phyloP scores from a whole-genome alignment of 2,888 invertebrate genomes.

The Torymus tubicola region DNA sequence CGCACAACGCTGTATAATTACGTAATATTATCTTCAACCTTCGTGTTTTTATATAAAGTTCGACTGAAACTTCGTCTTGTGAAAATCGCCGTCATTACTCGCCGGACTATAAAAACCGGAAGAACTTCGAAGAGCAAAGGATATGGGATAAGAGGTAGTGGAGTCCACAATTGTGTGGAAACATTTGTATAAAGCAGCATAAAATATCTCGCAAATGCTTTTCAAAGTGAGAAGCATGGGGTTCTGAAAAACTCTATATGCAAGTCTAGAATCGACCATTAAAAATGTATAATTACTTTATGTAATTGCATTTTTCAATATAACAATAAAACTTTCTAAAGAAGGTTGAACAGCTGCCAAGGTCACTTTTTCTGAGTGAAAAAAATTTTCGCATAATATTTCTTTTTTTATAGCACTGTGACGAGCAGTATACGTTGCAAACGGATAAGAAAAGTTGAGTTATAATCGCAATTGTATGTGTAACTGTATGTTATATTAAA shows the following conservation, averaged over 20 bases:
- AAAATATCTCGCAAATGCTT: too few species aligned
- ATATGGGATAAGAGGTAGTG: constrained; percentile 14
- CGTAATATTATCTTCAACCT: too few species aligned
- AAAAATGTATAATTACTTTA: not conserved
- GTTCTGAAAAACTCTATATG: not conserved
- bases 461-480: too few species aligned
- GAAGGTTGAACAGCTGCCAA: not conserved
- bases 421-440: too few species aligned
- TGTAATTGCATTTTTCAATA: not conserved
- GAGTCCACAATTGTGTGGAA: not conserved
- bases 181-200: not conserved
- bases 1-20: not conserved
- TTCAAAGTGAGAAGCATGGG: too few species aligned
- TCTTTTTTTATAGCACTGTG: not conserved
- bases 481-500: not conserved
- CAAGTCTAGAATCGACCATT: not conserved
- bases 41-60: not conserved
- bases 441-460: too few species aligned
- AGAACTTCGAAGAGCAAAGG: not conserved
- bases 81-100: not conserved
- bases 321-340: not conserved
- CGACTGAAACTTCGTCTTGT: not conserved
- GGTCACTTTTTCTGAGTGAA: constrained; percentile 6
- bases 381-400: not conserved
- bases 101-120: constrained; percentile 1